Evolutionary conservation across 2,888 invertebrate species (phyloP).

Genomic region (Proisotoma minuta): DNA sequence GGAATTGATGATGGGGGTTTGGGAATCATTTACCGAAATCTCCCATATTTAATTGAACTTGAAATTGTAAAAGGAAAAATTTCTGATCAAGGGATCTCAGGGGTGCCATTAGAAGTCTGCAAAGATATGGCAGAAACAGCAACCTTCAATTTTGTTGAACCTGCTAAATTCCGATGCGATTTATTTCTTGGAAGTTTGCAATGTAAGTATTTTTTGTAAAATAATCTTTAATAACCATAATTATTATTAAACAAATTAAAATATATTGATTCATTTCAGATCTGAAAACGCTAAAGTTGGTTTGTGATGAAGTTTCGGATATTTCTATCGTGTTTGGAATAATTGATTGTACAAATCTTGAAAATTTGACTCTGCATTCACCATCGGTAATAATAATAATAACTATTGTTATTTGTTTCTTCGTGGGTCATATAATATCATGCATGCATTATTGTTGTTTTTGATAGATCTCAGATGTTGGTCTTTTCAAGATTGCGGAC

Average conservation of each 20-base stretch:
- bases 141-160: constrained; percentile 32
- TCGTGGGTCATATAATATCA: not conserved
- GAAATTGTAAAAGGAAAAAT: constrained; percentile 23
- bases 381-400: constrained; percentile 15
- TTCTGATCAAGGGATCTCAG: constrained; percentile 36
- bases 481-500: constrained; percentile 35
- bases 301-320: constrained; percentile 24
- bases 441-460: constrained; percentile 9
- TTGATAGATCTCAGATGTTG: constrained; percentile 36
- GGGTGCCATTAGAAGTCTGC: constrained; percentile 41
- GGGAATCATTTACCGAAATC: constrained; percentile 37
- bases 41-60: constrained; percentile 36
- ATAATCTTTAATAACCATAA: not conserved
- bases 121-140: constrained; percentile 41
- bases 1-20: constrained; percentile 38
- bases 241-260: not conserved
- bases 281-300: constrained; percentile 18
- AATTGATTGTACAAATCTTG: constrained; percentile 27
- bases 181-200: constrained; percentile 39
- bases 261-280: constrained; percentile 11
- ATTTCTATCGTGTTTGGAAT: constrained; percentile 29
- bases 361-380: constrained; percentile 19
- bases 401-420: not conserved
- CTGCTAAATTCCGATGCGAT: constrained; percentile 33
- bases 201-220: constrained; percentile 20